Conservation (phyloP, 53 echinoderm and acorn worm species). For the Stichopus horrens region DNA sequence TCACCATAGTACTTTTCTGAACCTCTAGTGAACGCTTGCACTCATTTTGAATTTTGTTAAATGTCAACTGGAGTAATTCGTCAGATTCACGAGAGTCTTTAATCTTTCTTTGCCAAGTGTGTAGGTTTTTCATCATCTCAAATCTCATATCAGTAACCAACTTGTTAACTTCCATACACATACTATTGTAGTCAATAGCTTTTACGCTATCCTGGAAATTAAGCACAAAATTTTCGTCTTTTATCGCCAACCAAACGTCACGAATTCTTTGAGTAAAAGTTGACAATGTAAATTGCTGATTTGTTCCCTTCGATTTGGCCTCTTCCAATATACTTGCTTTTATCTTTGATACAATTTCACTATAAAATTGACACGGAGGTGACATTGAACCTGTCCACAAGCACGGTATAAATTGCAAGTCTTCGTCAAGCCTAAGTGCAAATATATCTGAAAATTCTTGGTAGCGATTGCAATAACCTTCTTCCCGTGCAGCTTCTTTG, state of each 20-base stretch:
- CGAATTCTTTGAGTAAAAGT: slow-evolving; percentile 13
- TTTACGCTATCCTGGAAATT: slow-evolving; percentile 27
- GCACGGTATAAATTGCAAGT: slow-evolving; percentile 5
- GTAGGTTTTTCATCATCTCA: neutral
- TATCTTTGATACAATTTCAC: neutral
- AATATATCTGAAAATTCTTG: slow-evolving; percentile 14
- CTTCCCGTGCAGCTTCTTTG: neutral
- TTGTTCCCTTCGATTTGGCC: too few relatives aligned
- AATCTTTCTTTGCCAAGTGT: neutral
- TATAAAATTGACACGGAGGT: slow-evolving; percentile 13
- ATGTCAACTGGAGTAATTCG: too few relatives aligned
- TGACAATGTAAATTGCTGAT: neutral
- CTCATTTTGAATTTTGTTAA: too few relatives aligned
- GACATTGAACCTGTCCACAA: slow-evolving; percentile 22
- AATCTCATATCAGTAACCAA: neutral
- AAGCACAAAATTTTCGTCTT: slow-evolving; percentile 18
- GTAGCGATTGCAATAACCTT: slow-evolving; percentile 9
- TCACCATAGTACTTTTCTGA: too few relatives aligned
- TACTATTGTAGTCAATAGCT: slow-evolving; percentile 2
- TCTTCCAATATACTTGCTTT: slow-evolving; percentile 1
- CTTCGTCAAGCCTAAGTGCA: neutral
- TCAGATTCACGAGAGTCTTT: neutral
- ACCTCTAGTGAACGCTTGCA: too few relatives aligned
- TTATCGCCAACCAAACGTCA: slow-evolving; percentile 16
- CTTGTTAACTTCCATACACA: slow-evolving; percentile 6